Conservation (phyloP, 35 echinoderm and acorn worm genomes). For the Hemicentrotus pulcherrimus region DNA sequence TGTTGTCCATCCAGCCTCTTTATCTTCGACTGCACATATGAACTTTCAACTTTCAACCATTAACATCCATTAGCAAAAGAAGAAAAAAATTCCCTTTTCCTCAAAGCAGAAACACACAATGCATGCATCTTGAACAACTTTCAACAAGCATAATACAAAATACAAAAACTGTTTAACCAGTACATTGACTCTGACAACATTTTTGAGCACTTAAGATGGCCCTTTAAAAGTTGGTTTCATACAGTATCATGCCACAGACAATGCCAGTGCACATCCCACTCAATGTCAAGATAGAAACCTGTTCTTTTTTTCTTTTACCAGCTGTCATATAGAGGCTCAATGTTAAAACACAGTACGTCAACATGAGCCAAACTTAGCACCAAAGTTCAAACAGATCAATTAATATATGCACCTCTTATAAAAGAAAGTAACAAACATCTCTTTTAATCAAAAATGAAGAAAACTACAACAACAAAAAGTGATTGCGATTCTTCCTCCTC, state of each 20-base stretch:
- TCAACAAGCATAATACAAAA: neutral
- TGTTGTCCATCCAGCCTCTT: conserved; percentile 1
- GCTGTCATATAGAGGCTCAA: no score
- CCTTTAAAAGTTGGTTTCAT: no score
- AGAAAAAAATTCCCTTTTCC: no score
- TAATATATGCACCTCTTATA: neutral
- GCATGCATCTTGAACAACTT: neutral
- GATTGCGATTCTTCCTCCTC: no score
- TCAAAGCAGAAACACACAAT: no score
- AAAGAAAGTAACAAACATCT: neutral
- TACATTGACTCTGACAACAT: no score
- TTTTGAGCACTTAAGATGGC: no score
- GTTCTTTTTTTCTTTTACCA: no score
- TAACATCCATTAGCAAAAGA: no score
- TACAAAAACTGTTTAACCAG: neutral
- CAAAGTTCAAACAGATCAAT: neutral
- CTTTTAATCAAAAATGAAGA: neutral
- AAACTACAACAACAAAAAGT: neutral
- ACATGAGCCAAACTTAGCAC: neutral
- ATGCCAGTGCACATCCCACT: no score
- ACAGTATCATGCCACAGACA: no score
- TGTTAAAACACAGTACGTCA: neutral
- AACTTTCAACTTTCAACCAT: neutral
- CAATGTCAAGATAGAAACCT: no score
- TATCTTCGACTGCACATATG: neutral